These are phyloP conservation scores for Drosophila anomelani DNA, from an alignment of 2,888 invertebrate species.

Conservation along the genomic window DNA sequence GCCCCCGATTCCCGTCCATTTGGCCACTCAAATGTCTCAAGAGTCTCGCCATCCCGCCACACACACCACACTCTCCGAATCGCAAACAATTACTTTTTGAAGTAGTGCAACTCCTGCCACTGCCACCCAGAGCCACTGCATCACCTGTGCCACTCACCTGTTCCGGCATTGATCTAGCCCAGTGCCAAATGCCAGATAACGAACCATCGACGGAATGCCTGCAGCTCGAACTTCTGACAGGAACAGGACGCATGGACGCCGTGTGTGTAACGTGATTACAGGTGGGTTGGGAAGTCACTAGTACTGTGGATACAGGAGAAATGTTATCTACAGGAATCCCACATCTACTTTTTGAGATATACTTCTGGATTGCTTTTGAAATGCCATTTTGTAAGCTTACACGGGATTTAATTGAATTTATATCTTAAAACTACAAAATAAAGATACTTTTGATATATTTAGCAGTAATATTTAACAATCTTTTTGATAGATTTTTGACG, in stretches of 20 bases:
- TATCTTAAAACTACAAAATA: not conserved
- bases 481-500: not conserved
- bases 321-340: not conserved
- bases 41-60: constrained; percentile 61
- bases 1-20: constrained; percentile 41
- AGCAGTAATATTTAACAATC: too few relatives aligned
- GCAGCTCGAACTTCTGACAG: constrained; percentile 49
- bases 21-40: constrained; percentile 78
- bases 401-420: not conserved
- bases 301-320: constrained; percentile 22
- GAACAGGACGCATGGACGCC: constrained; percentile 37
- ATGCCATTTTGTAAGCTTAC: not conserved
- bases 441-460: too few relatives aligned
- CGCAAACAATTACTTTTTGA: constrained; percentile 81
- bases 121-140: constrained; percentile 29
- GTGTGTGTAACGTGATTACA: constrained; percentile 40
- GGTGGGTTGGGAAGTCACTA: constrained; percentile 15
- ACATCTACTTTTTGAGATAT: not conserved
- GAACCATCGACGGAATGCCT: constrained; percentile 58
- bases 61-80: constrained; percentile 73
- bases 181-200: constrained; percentile 68
- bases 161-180: constrained; percentile 66
- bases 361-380: not conserved
- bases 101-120: constrained; percentile 61
- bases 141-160: constrained; percentile 61